A percentile compares a stretch with the other conserved stretches of the same genome.
These are phyloP conservation scores for Malthinus seriepunctatus DNA, from an alignment of 2,888 invertebrate species.

Conservation along the genomic window DNA sequence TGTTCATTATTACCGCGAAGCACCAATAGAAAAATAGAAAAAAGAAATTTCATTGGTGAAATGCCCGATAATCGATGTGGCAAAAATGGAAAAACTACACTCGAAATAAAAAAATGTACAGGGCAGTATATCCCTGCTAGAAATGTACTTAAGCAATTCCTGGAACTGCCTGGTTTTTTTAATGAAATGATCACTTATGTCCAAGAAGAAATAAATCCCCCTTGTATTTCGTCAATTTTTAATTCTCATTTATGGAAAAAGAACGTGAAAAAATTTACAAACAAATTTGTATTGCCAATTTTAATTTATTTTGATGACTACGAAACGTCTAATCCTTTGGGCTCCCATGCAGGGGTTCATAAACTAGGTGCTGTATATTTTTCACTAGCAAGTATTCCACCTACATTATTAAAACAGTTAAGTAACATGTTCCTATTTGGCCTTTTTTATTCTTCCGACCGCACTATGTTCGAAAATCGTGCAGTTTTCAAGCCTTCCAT, in stretches of 20 bases:
- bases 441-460: background rate
- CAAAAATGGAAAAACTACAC: background rate
- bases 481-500: background rate
- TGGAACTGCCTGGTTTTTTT: conserved; percentile 2
- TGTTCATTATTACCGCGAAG: too few relatives aligned
- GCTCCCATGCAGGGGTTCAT: conserved; percentile 10
- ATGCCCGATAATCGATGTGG: background rate
- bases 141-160: too few relatives aligned
- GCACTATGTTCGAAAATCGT: background rate
- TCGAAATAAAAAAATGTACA: too few relatives aligned
- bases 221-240: background rate
- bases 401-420: background rate
- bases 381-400: background rate
- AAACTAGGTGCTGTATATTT: conserved; percentile 11
- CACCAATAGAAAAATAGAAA: too few relatives aligned
- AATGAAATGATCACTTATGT: background rate
- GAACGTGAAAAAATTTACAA: background rate
- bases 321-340: conserved; percentile 9
- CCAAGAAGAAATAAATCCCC: background rate
- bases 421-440: conserved; percentile 6
- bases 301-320: conserved; percentile 11
- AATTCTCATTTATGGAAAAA: background rate
- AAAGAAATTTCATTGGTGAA: conserved; percentile 2
- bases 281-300: background rate
- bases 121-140: too few relatives aligned